These are phyloP conservation scores for Cancer borealis DNA, from an alignment of 2,888 invertebrate species.

Conservation along the genomic window DNA sequence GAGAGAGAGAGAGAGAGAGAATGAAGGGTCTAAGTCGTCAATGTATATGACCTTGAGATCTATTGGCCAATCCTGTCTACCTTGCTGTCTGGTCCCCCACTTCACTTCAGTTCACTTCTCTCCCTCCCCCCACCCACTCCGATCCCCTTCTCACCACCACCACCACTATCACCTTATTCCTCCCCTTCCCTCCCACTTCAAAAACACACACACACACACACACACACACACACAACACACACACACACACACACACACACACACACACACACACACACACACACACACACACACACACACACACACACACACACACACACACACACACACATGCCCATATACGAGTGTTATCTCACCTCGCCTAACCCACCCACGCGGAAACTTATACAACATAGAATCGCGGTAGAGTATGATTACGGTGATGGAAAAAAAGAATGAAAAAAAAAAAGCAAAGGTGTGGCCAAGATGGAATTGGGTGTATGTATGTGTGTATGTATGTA, in stretches of 20 bases:
- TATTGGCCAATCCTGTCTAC: slow-evolving; percentile 21
- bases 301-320: not conserved
- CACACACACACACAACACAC: no score
- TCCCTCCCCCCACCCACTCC: not conserved
- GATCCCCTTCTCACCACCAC: not conserved
- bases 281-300: not conserved
- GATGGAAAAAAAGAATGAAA: not conserved
- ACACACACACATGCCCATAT: not conserved
- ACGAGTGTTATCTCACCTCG: not conserved
- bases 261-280: not conserved
- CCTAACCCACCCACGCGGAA: not conserved
- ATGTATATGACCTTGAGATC: slow-evolving; percentile 9
- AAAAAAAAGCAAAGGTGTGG: not conserved
- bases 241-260: not conserved
- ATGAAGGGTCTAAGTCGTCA: not conserved
- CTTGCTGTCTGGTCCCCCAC: not conserved
- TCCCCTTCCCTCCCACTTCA: not conserved
- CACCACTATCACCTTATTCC: not conserved
- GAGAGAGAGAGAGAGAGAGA: no score
- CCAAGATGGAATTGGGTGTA: not conserved
- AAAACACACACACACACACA: not conserved
- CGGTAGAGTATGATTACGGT: not conserved
- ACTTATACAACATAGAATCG: not conserved
- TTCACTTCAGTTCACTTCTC: not conserved
- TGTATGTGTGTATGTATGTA: not conserved